Evolutionary conservation across 2,113 vertebrate species (phyloP), one percentile per base, ranked within the genome.

Genomic region (Nyctereutes procyonoides): DNA sequence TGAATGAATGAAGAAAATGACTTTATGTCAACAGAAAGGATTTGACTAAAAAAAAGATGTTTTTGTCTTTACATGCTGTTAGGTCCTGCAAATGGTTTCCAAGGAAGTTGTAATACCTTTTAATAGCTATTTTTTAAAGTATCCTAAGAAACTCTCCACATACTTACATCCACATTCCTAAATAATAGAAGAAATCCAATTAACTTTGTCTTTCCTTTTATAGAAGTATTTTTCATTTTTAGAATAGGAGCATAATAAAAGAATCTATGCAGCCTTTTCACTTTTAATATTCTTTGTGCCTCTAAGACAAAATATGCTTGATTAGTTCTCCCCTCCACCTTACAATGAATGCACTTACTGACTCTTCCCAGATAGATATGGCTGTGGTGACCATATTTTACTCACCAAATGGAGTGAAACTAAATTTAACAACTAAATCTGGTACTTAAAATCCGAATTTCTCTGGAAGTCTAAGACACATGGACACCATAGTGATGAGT

Each of bases 171-270:
- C 76, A 90, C 35, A 88, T 85, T 85, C 58, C 76, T 95, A 94
- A 97, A 93, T 90, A 95, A 96, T 93, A 96, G 63, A 94, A 96
- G 51, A 98, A 96, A 92, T 95, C 15, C 56, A 95, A 92, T 96
- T 97, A 98, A 88, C 93, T 96, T 82, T 84, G 60, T 83, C 71
- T 88, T 95, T 95, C 60, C 13, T 97, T 93, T 94, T 95, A 96
- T 79, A 94, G 77, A 48, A 76, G 32, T 90, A 95, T 58, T 90
- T 53, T 88, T 97, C 77, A 97, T 79, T 94, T 98, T 79, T 58
- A 82, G 95, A 93, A 93, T 82, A 97, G 93, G 43, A 26, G 35
- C 17, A 62, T 96, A 96, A 96, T 93, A 93, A 97, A 96, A 95
- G 88, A 69, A 94, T 96, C 79, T 69, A 67, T 71, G 60, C 6